Conservation (phyloP, 2,113 vertebrate species). For the Prinia subflava region DNA sequence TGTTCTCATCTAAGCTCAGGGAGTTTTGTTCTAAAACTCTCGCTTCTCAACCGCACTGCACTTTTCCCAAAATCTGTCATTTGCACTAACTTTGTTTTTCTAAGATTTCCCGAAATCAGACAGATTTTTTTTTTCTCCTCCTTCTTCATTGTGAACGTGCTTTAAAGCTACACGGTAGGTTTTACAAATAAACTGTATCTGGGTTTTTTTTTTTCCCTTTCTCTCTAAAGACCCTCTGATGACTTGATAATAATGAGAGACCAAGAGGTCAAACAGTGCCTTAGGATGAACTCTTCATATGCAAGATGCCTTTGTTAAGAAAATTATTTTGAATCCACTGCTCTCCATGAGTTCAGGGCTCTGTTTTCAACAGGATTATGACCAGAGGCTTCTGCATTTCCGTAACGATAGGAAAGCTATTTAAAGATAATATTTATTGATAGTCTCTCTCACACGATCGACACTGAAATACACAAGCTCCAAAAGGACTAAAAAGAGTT, state of each 20-base stretch:
- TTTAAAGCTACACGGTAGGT: conserved; percentile 35
- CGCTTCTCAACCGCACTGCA: background rate
- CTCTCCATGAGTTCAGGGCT: conserved; percentile 60
- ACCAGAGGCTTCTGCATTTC: conserved; percentile 42
- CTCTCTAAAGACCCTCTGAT: conserved; percentile 57
- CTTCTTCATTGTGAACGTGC: background rate
- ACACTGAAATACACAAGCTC: background rate
- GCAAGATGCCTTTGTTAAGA: conserved; percentile 64
- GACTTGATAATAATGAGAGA: conserved; percentile 65
- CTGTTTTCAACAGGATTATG: conserved; percentile 44
- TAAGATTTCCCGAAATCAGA: conserved; percentile 37
- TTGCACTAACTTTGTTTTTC: conserved; percentile 14
- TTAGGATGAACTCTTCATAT: conserved; percentile 65
- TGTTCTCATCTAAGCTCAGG: conserved; percentile 9
- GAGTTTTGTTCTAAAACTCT: conserved; percentile 16
- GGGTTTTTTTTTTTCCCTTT: background rate
- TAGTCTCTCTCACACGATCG: background rate
- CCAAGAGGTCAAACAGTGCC: conserved; percentile 62
- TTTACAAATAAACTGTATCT: conserved; percentile 61
- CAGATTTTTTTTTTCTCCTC: background rate
- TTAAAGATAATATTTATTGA: conserved; percentile 57
- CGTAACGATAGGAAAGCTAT: conserved; percentile 26
- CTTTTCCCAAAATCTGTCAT: conserved; percentile 14
- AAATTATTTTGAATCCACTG: conserved; percentile 66
- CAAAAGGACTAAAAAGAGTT: background rate